Conservation (phyloP, 2,888 invertebrate genomes). For the Scaptomyza flava region DNA sequence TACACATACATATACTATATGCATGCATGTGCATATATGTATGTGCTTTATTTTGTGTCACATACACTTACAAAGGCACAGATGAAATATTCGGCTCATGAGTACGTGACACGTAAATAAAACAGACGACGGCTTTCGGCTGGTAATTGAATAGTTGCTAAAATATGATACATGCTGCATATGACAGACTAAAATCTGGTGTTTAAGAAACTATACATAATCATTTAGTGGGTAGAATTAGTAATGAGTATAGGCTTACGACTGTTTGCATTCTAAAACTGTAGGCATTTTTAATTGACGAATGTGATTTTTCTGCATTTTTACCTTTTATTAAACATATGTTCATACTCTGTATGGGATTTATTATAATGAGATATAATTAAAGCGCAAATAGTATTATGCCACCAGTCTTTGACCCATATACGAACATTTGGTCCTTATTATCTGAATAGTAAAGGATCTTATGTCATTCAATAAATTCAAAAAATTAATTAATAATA, state of each 20-base stretch:
- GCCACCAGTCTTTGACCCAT: no score
- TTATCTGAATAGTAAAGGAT: no score
- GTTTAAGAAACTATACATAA: background rate
- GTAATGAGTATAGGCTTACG: background rate
- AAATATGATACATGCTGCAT: background rate
- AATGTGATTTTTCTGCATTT: no score
- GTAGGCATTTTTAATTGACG: no score
- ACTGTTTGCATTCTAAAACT: no score
- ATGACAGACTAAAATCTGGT: slow-evolving; percentile 1
- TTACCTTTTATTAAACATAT: no score
- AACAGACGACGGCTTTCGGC: background rate
- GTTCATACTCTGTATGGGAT: no score
- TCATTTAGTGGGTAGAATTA: background rate
- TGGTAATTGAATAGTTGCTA: slow-evolving; percentile 26
- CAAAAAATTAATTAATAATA: no score
- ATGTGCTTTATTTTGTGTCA: slow-evolving; percentile 3
- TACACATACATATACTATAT: background rate
- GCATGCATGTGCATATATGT: slow-evolving; percentile 3
- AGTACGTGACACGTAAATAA: slow-evolving; percentile 42
- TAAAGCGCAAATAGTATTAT: no score
- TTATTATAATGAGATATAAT: no score
- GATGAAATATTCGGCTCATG: slow-evolving; percentile 49
- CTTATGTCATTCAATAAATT: no score
- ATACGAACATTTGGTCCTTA: no score
- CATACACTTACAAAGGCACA: slow-evolving; percentile 11